phyloP scores from a whole-genome alignment of 2,888 invertebrate genomes.

The Tachina fera region DNA sequence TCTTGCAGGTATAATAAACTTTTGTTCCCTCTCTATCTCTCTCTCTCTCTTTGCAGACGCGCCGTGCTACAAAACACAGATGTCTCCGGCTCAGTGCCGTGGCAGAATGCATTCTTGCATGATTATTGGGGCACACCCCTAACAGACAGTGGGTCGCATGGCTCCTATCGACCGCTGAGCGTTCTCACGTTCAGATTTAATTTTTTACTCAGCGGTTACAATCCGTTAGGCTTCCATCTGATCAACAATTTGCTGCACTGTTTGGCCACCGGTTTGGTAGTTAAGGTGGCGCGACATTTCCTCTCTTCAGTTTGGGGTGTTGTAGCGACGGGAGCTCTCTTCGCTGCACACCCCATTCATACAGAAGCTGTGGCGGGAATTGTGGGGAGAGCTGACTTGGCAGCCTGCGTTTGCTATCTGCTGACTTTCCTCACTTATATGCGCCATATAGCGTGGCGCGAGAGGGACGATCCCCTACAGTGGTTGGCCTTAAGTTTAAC shows the following conservation, averaged over 20 bases:
- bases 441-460: conserved; percentile 88
- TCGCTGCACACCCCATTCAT: conserved; percentile 98
- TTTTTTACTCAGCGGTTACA: conserved; percentile 89
- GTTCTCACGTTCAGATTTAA: conserved; percentile 94
- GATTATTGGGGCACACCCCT: conserved; percentile 99
- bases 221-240: conserved; percentile 93
- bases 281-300: conserved; percentile 88
- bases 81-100: conserved; percentile 92
- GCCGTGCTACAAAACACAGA: conserved; percentile 98
- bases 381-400: conserved; percentile 97
- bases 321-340: conserved; percentile 91
- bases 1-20: background rate
- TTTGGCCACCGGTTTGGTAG: conserved; percentile 92
- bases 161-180: conserved; percentile 97
- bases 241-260: conserved; percentile 94
- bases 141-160: conserved; percentile 96
- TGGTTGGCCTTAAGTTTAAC: conserved; percentile 86
- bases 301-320: conserved; percentile 88
- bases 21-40: background rate
- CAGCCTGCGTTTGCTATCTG: conserved; percentile 95
- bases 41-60: conserved; percentile 88
- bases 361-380: conserved; percentile 98
- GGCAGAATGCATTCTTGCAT: conserved; percentile 92
- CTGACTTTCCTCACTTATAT: conserved; percentile 93
- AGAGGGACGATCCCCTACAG: conserved; percentile 83